Evolutionary conservation across 2,113 vertebrate species (phyloP).

Genomic region (Myotis yumanensis): DNA sequence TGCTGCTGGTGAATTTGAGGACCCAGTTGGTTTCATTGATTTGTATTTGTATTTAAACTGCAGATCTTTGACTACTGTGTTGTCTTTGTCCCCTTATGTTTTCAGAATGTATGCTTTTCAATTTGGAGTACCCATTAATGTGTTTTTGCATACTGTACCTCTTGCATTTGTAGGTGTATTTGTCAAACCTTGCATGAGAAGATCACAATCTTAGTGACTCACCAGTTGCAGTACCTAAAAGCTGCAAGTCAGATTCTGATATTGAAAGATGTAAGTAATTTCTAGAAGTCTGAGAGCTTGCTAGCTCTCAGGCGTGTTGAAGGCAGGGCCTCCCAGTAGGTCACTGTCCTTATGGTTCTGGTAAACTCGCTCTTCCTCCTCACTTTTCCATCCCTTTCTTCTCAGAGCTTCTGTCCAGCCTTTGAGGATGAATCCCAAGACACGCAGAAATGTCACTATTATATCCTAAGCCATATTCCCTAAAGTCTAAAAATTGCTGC

Average conservation of each 20-base stretch:
- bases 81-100: not conserved
- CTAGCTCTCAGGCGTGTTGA: not conserved
- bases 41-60: not conserved
- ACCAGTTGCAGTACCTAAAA: slow-evolving; percentile 95
- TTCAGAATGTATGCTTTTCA: not conserved
- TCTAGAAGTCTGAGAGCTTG: not conserved
- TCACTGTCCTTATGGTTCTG: not conserved
- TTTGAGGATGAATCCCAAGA: not conserved
- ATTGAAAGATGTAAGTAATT: slow-evolving; percentile 91
- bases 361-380: not conserved
- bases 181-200: slow-evolving; percentile 93
- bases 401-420: not conserved
- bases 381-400: fast-evolving
- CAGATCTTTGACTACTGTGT: not conserved
- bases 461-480: not conserved
- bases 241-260: slow-evolving; percentile 93
- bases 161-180: slow-evolving; percentile 89
- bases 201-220: slow-evolving; percentile 93
- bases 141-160: not conserved
- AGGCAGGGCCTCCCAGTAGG: not conserved
- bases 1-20: not conserved
- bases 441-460: not conserved
- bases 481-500: not conserved
- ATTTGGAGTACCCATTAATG: not conserved
- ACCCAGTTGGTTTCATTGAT: fast-evolving